Conservation (phyloP, 2,797 vertebrate genomes). For the Mus minutoides region DNA sequence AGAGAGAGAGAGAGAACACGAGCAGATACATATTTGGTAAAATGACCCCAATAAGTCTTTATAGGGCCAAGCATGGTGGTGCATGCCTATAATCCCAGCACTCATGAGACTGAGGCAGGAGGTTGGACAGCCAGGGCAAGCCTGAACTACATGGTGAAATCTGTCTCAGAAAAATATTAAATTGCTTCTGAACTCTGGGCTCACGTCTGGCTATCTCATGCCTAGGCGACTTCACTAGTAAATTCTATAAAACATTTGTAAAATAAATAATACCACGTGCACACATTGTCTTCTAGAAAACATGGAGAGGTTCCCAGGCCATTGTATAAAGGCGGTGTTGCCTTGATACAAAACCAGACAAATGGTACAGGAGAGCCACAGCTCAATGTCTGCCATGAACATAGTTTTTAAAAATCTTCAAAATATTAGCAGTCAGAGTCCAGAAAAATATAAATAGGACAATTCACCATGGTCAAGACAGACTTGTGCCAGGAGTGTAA, state of each 20-base stretch:
- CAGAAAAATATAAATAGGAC: background rate
- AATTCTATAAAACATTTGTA: background rate
- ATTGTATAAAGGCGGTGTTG: background rate
- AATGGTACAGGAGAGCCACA: background rate
- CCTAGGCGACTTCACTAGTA: background rate
- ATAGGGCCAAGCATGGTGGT: background rate
- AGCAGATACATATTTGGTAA: background rate
- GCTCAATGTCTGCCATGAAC: background rate
- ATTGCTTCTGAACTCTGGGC: background rate
- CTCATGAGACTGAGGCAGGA: background rate
- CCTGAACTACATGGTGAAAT: background rate
- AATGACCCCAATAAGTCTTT: background rate
- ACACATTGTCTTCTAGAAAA: background rate
- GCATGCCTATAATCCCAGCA: background rate
- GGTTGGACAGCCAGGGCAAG: background rate
- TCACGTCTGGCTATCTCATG: background rate
- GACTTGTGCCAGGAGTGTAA: background rate
- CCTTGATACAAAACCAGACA: background rate
- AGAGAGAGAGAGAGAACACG: background rate
- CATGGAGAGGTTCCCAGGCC: background rate
- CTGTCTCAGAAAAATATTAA: background rate
- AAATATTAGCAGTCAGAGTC: background rate
- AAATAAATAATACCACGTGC: background rate
- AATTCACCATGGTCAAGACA: background rate
- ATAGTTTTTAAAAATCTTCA: background rate